A percentile compares a stretch with the other conserved stretches of the same genome.
Conservation (phyloP, 2,113 vertebrate species). For the Dasyornis broadbenti region DNA sequence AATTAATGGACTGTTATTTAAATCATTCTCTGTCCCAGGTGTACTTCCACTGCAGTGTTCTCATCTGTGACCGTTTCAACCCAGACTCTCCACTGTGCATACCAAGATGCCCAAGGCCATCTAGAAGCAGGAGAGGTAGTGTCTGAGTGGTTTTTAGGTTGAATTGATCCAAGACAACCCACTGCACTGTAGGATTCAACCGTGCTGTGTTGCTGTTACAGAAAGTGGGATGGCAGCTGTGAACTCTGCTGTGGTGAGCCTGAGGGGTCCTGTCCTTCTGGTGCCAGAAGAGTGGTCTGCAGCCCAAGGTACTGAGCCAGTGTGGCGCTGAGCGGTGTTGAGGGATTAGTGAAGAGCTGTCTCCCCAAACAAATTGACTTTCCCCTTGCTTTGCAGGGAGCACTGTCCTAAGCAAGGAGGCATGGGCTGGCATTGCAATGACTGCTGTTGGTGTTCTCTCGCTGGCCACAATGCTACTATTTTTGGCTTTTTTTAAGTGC, state of each 20-base stretch:
- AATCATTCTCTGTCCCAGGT: conserved; percentile 13
- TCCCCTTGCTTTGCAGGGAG: background rate
- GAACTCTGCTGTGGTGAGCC: conserved; percentile 37
- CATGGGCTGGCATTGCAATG: background rate
- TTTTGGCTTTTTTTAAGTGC: background rate
- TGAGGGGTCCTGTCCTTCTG: conserved; percentile 63
- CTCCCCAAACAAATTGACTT: background rate
- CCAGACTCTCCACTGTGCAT: conserved; percentile 64
- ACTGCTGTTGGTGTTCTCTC: background rate
- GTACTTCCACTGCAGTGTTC: conserved; percentile 72
- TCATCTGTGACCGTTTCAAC: conserved; percentile 54
- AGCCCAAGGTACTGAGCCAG: conserved; percentile 43
- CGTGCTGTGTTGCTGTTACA: background rate
- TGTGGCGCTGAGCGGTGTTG: accelerated
- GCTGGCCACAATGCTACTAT: background rate
- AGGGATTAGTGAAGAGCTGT: no score
- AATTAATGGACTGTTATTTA: background rate
- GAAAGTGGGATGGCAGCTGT: background rate
- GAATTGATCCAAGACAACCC: background rate
- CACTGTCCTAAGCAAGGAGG: background rate
- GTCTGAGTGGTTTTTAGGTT: background rate
- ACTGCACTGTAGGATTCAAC: accelerated
- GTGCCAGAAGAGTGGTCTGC: conserved; percentile 35
- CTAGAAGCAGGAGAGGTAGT: conserved; percentile 65
- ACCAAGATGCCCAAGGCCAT: conserved; percentile 35